Base-by-base conservation (phyloP, 2,888 invertebrate genomes). In the Maniola hyperantus region DNA sequence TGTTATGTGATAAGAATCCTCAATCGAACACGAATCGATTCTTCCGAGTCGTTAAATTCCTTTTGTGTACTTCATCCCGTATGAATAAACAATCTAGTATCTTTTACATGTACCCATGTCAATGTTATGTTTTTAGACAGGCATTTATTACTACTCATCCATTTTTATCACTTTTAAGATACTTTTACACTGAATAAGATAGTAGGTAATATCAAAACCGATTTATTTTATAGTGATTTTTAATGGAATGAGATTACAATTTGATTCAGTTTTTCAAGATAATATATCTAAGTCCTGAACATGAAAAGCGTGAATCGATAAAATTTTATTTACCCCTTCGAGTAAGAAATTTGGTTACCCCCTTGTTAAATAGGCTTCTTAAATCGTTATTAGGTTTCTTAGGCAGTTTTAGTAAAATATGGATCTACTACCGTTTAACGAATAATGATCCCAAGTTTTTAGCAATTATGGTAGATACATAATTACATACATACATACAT, bases 1-100 rank as follows among this genome's bases (percentile, higher is more conserved):
- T 76, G 76, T 79, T 83, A 81, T 84, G 80, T 80, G 88, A 88
- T 87, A 85, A 83, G 83, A 84, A 86, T 85, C 79, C 81, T 76
- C 76, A 81, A 82, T 77, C 66, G 64, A 63, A 72, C 70, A 70
- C 70, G 70, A 69, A 72, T 73, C 73, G 67, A 69, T 74, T 74
- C 71, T 69, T 65, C 60, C 36, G 65, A 65, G 58, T 68, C 72
- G 69, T 71, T 72, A 72, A 71, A 72, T 64, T 65, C 63, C 72
- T 72, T 71, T 73, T 72, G 71, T 73, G 66, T 69, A 67, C 58
- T 65, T 63, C 61, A 61, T 71, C 54, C 64, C 64, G 58, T 66
- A 72, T 67, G 70, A 71, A 73, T 71, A 72, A 73, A 73, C 72
- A 70, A 67, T 68, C 64, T 57, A 46, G 51, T 51, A 57, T 51